Conservation (phyloP, 2,888 invertebrate genomes). For the Ochropacha duplaris region DNA sequence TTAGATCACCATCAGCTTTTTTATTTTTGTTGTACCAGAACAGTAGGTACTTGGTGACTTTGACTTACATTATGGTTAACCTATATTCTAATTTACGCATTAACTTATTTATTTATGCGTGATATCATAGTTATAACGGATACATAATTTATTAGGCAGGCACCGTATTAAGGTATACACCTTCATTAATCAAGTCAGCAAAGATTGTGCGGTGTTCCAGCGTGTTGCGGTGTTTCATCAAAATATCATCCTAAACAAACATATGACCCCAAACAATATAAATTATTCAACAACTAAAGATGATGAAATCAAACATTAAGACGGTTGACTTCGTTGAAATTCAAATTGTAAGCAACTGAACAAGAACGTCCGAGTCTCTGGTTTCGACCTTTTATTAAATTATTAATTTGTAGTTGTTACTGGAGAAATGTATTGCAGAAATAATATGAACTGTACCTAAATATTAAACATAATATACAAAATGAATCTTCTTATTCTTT, state of each 20-base stretch:
- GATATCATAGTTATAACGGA: background rate
- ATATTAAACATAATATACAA: no score
- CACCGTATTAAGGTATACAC: conserved; percentile 23
- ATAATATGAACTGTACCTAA: no score
- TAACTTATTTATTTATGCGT: background rate
- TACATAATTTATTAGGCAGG: conserved; percentile 15
- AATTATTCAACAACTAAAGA: conserved; percentile 60
- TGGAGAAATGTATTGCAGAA: background rate
- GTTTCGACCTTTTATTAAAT: background rate
- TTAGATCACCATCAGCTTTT: background rate
- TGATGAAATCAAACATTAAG: conserved; percentile 18
- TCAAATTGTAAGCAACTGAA: conserved; percentile 17
- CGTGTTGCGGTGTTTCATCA: conserved; percentile 50
- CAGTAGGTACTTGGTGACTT: no score
- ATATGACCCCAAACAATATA: conserved; percentile 55
- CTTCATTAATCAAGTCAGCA: conserved; percentile 58
- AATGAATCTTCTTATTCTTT: no score
- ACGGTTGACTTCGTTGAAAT: conserved; percentile 30
- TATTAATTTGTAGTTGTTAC: background rate
- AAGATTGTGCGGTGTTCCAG: conserved; percentile 40
- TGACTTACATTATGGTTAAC: background rate
- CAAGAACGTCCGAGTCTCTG: background rate
- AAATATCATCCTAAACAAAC: conserved; percentile 73
- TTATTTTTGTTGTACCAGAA: background rate
- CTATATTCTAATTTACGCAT: background rate